Conservation (phyloP, 2,113 vertebrate species). For the Hymenochirus boettgeri region DNA sequence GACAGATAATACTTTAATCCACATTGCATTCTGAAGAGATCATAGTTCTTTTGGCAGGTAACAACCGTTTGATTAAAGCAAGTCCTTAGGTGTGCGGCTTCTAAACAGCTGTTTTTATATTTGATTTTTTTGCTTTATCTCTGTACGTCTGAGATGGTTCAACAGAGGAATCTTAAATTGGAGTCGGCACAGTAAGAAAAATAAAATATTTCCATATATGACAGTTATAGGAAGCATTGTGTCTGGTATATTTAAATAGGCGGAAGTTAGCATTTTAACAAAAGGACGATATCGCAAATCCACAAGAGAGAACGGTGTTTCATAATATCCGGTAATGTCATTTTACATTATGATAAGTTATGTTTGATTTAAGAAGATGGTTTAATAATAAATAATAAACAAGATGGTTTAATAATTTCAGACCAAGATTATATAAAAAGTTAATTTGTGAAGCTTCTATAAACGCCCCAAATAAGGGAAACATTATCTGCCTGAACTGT, state of each 20-base stretch:
- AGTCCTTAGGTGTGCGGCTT: constrained; percentile 69
- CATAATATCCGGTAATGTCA: too few species aligned
- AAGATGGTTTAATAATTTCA: too few species aligned
- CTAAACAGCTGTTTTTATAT: constrained; percentile 70
- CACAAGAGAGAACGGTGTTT: too few species aligned
- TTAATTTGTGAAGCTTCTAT: too few species aligned
- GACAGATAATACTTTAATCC: constrained; percentile 78
- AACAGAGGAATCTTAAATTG: constrained; percentile 62
- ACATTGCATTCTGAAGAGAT: constrained; percentile 74
- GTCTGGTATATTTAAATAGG: constrained; percentile 48
- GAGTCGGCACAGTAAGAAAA: constrained; percentile 53
- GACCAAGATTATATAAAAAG: too few species aligned
- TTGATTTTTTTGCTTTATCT: constrained; percentile 78
- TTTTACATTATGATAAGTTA: too few species aligned
- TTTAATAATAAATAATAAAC: too few species aligned
- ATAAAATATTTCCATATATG: constrained; percentile 60
- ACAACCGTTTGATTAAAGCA: constrained; percentile 76
- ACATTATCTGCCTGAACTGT: too few species aligned
- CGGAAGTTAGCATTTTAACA: constrained; percentile 58
- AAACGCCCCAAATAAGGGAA: too few species aligned
- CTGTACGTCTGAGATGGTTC: constrained; percentile 62
- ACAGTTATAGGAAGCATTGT: constrained; percentile 54
- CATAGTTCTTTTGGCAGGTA: constrained; percentile 76
- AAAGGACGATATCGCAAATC: too few species aligned
- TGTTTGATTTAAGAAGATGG: too few species aligned